Percentiles rank a stretch among this genome's conserved stretches.
phyloP scores from a whole-genome alignment of 2,888 invertebrate genomes.

The Theristus sp. region DNA sequence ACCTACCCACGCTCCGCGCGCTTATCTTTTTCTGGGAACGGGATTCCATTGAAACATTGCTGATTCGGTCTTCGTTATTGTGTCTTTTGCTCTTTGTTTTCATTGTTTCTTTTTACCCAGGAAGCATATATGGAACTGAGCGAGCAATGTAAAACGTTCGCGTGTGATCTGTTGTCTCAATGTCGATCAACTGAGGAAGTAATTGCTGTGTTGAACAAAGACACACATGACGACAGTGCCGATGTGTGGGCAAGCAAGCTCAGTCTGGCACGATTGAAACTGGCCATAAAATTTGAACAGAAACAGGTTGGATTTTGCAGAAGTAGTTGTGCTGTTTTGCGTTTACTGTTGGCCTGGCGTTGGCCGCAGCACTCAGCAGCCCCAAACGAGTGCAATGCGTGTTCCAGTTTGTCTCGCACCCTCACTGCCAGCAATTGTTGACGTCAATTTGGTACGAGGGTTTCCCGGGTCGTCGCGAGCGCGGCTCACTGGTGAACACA shows the following conservation, averaged over 20 bases:
- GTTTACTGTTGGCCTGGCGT: not conserved
- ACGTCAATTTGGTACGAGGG: constrained; percentile 41
- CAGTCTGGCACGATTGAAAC: constrained; percentile 35
- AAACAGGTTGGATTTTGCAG: constrained; percentile 36
- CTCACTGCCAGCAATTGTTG: constrained; percentile 40
- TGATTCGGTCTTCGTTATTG: too few relatives aligned
- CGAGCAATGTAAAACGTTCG: constrained; percentile 39
- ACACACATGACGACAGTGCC: constrained; percentile 24
- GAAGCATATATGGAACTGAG: constrained; percentile 30
- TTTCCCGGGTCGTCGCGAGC: constrained; percentile 36
- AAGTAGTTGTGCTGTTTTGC: too few relatives aligned
- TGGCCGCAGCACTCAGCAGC: not conserved
- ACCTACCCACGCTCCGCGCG: too few relatives aligned
- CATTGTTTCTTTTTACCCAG: too few relatives aligned
- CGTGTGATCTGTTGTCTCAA: constrained; percentile 39
- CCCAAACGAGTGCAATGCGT: not conserved
- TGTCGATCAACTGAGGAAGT: constrained; percentile 40
- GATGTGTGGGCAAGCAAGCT: constrained; percentile 25
- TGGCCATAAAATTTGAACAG: constrained; percentile 41
- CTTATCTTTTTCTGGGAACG: too few relatives aligned
- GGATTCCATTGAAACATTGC: too few relatives aligned
- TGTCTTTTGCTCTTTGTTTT: too few relatives aligned
- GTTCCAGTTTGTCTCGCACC: constrained; percentile 40
- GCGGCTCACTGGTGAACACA: constrained; percentile 33
- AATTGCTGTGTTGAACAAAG: constrained; percentile 37